These are phyloP conservation scores for Latheticus oryzae DNA, from an alignment of 2,888 invertebrate species.

Conservation along the genomic window DNA sequence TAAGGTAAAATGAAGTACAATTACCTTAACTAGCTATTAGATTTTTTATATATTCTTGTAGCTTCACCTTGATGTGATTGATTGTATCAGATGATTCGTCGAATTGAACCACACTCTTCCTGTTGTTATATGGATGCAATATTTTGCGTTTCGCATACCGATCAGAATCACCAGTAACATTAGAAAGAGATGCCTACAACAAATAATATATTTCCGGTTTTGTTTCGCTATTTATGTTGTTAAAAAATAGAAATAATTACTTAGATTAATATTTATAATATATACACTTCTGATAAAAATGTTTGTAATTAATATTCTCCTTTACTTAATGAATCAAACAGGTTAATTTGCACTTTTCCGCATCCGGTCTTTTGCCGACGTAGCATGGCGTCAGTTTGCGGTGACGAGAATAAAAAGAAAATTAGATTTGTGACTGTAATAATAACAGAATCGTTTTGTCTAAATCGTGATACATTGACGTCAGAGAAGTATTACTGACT, in stretches of 20 bases:
- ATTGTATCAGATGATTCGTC: constrained; percentile 20
- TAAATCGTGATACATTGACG: not conserved
- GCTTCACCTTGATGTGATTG: constrained; percentile 13
- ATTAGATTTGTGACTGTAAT: constrained; percentile 7
- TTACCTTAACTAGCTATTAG: too few species aligned
- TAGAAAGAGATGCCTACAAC: too few species aligned
- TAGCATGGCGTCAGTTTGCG: constrained; percentile 21
- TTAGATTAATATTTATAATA: too few species aligned
- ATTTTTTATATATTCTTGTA: not conserved
- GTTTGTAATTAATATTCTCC: too few species aligned
- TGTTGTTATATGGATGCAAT: constrained; percentile 15
- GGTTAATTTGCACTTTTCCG: constrained; percentile 20
- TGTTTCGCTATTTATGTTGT: too few species aligned
- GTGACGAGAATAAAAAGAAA: constrained; percentile 8
- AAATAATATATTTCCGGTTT: too few species aligned
- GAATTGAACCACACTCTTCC: constrained; percentile 32
- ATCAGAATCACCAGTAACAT: too few species aligned
- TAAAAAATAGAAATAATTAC: too few species aligned
- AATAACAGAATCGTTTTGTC: constrained; percentile 11
- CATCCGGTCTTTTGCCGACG: constrained; percentile 27
- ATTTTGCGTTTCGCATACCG: constrained; percentile 11
- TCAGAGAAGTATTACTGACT: too few species aligned
- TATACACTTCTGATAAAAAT: too few species aligned
- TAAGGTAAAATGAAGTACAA: too few species aligned
- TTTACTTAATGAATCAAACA: too few species aligned